phyloP scores from a whole-genome alignment of 2,888 invertebrate species.

The Portevinia maculata region DNA sequence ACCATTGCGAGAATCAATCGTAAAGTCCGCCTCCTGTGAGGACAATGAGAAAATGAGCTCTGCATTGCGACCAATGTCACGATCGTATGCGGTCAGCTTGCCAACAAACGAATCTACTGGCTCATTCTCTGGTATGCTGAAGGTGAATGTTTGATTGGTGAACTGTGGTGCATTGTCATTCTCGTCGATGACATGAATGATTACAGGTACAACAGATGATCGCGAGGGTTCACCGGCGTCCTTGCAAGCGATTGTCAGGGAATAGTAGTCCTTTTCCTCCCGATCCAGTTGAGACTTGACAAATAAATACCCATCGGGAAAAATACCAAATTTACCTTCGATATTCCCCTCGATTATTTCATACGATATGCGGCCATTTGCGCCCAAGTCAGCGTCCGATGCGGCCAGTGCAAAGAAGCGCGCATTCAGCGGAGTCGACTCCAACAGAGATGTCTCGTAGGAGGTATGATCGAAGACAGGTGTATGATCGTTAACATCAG shows the following conservation, averaged over 20 bases:
- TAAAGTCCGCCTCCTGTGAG: constrained; percentile 90
- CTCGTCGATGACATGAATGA: constrained; percentile 96
- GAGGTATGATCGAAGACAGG: constrained; percentile 96
- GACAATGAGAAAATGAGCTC: constrained; percentile 93
- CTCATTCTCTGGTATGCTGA: constrained; percentile 94
- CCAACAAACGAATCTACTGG: constrained; percentile 95
- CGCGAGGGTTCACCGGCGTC: constrained; percentile 91
- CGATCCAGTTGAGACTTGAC: constrained; percentile 93
- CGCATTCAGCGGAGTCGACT: constrained; percentile 95
- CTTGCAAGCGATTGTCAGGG: constrained; percentile 91
- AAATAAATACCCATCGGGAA: constrained; percentile 96
- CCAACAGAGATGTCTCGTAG: constrained; percentile 95
- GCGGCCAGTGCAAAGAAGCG: constrained; percentile 95
- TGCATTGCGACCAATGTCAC: constrained; percentile 95
- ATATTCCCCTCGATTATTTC: constrained; percentile 93
- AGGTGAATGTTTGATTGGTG: constrained; percentile 94
- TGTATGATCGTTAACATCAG: constrained; percentile 97
- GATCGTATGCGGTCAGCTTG: constrained; percentile 93
- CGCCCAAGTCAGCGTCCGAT: constrained; percentile 92
- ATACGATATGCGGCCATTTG: constrained; percentile 91
- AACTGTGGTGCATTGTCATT: constrained; percentile 98
- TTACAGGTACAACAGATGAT: constrained; percentile 94
- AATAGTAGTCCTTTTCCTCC: constrained; percentile 95
- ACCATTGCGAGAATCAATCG: constrained; percentile 94
- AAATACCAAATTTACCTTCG: constrained; percentile 94